Percentiles rank a stretch among this genome's conserved stretches.
phyloP scores from a whole-genome alignment of 2,113 vertebrate species.

The Anguilla rostrata region DNA sequence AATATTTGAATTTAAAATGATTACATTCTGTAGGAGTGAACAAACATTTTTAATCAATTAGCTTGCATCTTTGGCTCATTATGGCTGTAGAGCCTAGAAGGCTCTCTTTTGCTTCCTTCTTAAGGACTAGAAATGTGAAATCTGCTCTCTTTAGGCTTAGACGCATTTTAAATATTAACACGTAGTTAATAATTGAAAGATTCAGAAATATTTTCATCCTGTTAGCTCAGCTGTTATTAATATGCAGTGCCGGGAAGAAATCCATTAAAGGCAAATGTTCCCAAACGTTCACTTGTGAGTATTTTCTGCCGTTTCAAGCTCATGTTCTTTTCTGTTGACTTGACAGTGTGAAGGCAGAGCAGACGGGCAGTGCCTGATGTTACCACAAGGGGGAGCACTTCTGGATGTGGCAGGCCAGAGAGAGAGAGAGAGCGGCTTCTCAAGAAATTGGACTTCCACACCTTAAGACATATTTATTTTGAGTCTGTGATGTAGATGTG shows the following conservation, averaged over 20 bases:
- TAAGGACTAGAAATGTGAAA: background rate
- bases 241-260: background rate
- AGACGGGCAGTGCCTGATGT: constrained; percentile 81
- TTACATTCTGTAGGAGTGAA: background rate
- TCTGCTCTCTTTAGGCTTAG: background rate
- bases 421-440: no score
- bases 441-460: constrained; percentile 20
- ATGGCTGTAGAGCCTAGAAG: background rate
- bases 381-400: background rate
- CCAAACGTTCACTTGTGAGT: background rate
- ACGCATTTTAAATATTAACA: background rate
- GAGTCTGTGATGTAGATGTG: constrained; percentile 42
- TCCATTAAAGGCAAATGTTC: background rate
- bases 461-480: constrained; percentile 61
- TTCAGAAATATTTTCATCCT: background rate
- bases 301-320: background rate
- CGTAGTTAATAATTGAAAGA: background rate
- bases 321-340: constrained; percentile 23
- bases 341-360: constrained; percentile 84
- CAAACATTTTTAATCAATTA: background rate
- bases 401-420: background rate
- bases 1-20: background rate
- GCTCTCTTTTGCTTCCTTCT: background rate
- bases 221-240: background rate
- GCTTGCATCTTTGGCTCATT: background rate